Conservation (phyloP, 2,888 invertebrate species). For the Priapulus caudatus region DNA sequence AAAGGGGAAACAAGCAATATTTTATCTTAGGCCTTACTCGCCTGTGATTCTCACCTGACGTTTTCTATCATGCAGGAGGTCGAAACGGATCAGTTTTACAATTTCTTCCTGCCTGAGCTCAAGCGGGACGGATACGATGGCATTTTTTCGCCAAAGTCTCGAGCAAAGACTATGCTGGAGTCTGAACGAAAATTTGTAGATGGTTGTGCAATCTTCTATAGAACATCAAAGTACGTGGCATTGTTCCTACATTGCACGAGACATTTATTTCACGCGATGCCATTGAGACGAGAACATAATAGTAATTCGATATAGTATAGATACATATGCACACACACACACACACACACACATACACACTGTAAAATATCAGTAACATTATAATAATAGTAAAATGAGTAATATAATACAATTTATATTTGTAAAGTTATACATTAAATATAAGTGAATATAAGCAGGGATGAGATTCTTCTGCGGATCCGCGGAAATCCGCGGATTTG, state of each 20-base stretch:
- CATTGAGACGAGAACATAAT: slow-evolving; percentile 32
- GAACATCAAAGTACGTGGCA: slow-evolving; percentile 38
- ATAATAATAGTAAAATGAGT: no score
- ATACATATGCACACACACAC: background rate
- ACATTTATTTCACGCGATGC: slow-evolving; percentile 11
- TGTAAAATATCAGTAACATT: no score
- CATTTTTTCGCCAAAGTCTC: slow-evolving; percentile 92
- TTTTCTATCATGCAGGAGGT: slow-evolving; percentile 61
- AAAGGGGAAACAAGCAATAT: no score
- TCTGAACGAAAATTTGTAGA: slow-evolving; percentile 94
- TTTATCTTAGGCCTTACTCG: no score
- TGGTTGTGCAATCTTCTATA: slow-evolving; percentile 97
- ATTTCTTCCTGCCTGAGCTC: slow-evolving; percentile 87
- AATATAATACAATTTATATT: no score
- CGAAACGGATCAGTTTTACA: slow-evolving; percentile 96
- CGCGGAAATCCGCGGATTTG: no score
- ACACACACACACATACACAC: background rate
- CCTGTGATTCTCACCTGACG: no score
- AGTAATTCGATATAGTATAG: slow-evolving; percentile 18
- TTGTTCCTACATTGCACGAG: background rate
- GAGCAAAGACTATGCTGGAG: slow-evolving; percentile 96
- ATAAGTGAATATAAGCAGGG: no score
- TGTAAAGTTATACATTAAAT: no score
- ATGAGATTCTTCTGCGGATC: no score
- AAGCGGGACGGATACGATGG: slow-evolving; percentile 74